Base-by-base conservation (phyloP, 2,797 vertebrate genomes). In the Onychomys torridus region DNA sequence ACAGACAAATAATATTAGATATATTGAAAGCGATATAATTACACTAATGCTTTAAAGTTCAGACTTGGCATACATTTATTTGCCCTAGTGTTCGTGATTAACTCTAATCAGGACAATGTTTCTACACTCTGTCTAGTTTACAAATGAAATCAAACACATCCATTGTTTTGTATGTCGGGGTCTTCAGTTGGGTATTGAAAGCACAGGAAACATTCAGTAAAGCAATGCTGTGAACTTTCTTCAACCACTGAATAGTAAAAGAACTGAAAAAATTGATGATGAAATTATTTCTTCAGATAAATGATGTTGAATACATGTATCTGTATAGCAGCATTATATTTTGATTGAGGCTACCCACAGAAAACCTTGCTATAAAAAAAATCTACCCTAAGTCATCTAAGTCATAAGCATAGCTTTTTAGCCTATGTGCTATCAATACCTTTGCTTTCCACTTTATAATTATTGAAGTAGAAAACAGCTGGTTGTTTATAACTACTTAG, bases 11-110 rank as follows among this genome's bases (percentile, higher is more conserved):
- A 96, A 89, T 95, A 96, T 94, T 85, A 96, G 75, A 75, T n/a
- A 96, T 46, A 86, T 91, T 95, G 85, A 97, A 97, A 86, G 73
- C 32, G 76, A 55, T 90, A 89, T 90, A 93, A 97, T 96, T 95
- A 71, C 4, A 55, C 91, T 90, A 85, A 97, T 87, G 55, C 94
- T 93, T 95, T 96, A 93, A 55, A 92, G 96, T 96, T 96, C 73
- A 90, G 73, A 95, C 37, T 93, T 84, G 75, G 40, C 73, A 52
- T 90, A 81, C 49, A 34, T 90, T 94, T 96, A 34, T 90, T 93
- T 96, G 89, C 85, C 37, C 37, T 87, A 65, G 46, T 78, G 40
- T 91, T 91, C 32, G 87, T 94, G 77, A 96, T 93, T 96, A 95
- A 96, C 95, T 96, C 63, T 94, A 95, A 91, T 91, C 82, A 96